Base-by-base conservation (phyloP, 1,140 invertebrate genomes). In the Pseudomyrmex flavicornis region DNA sequence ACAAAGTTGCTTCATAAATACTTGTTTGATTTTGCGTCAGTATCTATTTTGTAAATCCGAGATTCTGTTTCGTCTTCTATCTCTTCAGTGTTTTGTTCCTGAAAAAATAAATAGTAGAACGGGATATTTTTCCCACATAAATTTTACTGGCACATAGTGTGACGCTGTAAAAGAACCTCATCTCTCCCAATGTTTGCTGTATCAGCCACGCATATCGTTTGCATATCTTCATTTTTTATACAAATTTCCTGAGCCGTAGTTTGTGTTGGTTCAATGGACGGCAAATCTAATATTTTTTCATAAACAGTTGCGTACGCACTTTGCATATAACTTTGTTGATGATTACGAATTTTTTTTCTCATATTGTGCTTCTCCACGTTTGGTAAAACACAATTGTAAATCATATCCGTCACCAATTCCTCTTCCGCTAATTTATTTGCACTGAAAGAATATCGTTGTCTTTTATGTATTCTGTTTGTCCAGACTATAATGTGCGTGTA, bases 371-470 rank as follows among this genome's bases (percentile, higher is more conserved):
- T 95, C 69, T 95, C 91, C 0, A 95, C 95, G 92, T 96, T 95
- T 2, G 96, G 96, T 73, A 96, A 91, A 17, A 96, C 92, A 89
- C 96, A 96, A 82, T 95, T 95, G 77, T 96, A 95, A 65, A 96
- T 94, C 77, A 96, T 91, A 85, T 96, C 95, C 12, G 95, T 94
- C 15, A 96, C 94, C 85, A 96, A 93, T 92, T 96, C 95, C 89
- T 96, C 95, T 83, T 95, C 94, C 26, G 95, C 94, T 2, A 95
- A 86, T 50, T 95, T 90, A 15, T 87, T 88, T 92, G 92, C 10
- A 58, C 91, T 92, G 12, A 52, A 80, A 77, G 61, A 69, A 70
- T 66, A 58, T 77, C 13, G 26, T 0, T 2, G 2, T 35, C 1
- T 83, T 77, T 69, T 80, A 77, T 9, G 61, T 22, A 20, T 76